Conservation (phyloP, 2,113 vertebrate genomes). For the Seriola rivoliana region DNA sequence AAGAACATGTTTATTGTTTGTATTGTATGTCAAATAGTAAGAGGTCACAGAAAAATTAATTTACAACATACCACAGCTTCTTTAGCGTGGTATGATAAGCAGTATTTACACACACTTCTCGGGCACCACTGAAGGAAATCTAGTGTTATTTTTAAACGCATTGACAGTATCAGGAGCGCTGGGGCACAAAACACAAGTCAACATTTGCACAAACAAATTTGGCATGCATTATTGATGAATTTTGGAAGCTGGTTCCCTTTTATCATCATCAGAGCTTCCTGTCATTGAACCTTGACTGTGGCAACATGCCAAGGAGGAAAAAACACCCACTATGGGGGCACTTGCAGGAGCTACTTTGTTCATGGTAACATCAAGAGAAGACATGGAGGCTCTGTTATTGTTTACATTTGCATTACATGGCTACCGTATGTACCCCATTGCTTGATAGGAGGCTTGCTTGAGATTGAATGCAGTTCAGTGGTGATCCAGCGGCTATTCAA, state of each 20-base stretch:
- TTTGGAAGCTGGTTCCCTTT: constrained; percentile 54
- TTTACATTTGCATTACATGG: constrained; percentile 25
- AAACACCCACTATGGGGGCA: constrained; percentile 27
- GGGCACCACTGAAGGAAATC: not conserved
- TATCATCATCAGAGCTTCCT: constrained; percentile 49
- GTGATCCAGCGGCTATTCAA: not conserved
- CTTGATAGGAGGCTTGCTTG: not conserved
- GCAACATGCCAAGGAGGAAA: constrained; percentile 35
- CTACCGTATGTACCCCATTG: not conserved
- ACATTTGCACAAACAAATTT: constrained; percentile 63
- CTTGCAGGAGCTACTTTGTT: constrained; percentile 22
- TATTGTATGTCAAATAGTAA: not conserved
- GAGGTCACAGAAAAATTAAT: not conserved
- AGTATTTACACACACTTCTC: constrained; percentile 6
- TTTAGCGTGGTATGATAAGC: not conserved
- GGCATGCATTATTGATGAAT: constrained; percentile 67
- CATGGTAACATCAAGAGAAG: not conserved
- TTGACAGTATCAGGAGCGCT: constrained; percentile 12
- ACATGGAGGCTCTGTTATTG: constrained; percentile 20
- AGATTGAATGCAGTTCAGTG: constrained; percentile 24
- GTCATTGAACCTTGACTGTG: constrained; percentile 52
- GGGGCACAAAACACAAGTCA: constrained; percentile 52
- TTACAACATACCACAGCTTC: not conserved
- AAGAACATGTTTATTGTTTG: not conserved
- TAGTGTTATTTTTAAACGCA: constrained; percentile 29